Conservation (phyloP, 2,888 invertebrate species). For the Apamea monoglypha region DNA sequence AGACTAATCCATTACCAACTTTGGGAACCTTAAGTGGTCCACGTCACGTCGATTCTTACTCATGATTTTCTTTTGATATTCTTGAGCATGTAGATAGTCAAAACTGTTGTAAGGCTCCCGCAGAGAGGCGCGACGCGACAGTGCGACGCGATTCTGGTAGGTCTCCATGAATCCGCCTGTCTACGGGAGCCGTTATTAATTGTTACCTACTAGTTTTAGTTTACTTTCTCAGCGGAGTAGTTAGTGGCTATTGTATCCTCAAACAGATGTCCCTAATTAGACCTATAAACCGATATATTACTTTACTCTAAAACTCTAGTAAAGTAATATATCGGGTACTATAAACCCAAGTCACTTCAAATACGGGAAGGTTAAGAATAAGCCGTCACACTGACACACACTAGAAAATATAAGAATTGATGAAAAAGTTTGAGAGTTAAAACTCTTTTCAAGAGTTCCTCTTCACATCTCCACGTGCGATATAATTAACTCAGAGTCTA, state of each 20-base stretch:
- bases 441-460: constrained; percentile 20
- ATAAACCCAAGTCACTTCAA: constrained; percentile 7
- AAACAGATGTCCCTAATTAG: constrained; percentile 35
- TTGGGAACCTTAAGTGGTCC: background rate
- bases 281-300: constrained; percentile 2
- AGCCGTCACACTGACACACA: background rate
- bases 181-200: background rate
- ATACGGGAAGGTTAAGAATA: constrained; percentile 10
- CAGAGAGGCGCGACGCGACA: too few relatives aligned
- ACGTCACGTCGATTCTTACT: background rate
- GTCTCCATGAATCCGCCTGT: too few relatives aligned
- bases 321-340: too few relatives aligned
- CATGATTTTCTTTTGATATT: background rate
- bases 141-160: too few relatives aligned
- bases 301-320: too few relatives aligned
- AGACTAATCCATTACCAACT: background rate
- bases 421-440: constrained; percentile 29
- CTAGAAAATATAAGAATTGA: background rate
- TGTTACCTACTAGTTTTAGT: background rate
- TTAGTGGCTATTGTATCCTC: background rate
- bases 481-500: background rate
- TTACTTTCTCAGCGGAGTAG: background rate
- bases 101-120: background rate
- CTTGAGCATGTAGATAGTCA: background rate
- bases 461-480: background rate